Percentiles rank a stretch among this genome's conserved stretches.
phyloP scores from a whole-genome alignment of 2,888 invertebrate genomes.

The Netelia inedita region DNA sequence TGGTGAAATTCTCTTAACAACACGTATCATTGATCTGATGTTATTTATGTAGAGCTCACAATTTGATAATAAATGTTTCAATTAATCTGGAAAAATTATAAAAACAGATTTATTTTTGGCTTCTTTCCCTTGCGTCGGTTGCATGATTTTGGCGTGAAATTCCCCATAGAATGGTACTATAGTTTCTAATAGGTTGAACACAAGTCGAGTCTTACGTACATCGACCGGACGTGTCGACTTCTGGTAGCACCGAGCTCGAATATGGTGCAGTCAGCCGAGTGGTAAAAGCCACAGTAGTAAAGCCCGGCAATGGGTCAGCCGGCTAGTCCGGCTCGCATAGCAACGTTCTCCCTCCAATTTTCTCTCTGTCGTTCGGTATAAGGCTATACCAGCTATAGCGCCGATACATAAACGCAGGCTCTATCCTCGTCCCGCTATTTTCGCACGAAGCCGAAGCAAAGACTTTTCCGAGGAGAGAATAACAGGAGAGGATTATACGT shows the following conservation, averaged over 20 bases:
- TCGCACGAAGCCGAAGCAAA: constrained; percentile 22
- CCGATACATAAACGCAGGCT: constrained; percentile 1
- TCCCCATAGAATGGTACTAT: not conserved
- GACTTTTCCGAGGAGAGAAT: constrained; percentile 25
- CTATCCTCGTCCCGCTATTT: constrained; percentile 20
- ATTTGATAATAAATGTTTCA: no score
- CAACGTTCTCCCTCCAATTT: not conserved
- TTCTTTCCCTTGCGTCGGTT: no score
- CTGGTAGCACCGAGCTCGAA: constrained; percentile 14
- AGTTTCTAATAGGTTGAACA: constrained; percentile 36
- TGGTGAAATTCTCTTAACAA: no score
- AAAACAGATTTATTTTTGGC: no score
- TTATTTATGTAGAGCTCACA: no score
- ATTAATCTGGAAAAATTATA: no score
- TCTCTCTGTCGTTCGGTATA: constrained; percentile 13
- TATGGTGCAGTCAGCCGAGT: constrained; percentile 51
- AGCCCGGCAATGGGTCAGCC: constrained; percentile 61
- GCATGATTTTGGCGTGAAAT: constrained; percentile 1
- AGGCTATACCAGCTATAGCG: constrained; percentile 23
- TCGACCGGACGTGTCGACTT: constrained; percentile 30
- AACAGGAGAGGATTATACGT: constrained; percentile 6
- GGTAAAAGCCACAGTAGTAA: constrained; percentile 63
- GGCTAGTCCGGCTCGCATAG: constrained; percentile 14
- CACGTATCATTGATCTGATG: no score
- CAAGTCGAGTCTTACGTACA: constrained; percentile 27